Base-by-base conservation (phyloP, 2,888 invertebrate species). In the Eupithecia tripunctaria region DNA sequence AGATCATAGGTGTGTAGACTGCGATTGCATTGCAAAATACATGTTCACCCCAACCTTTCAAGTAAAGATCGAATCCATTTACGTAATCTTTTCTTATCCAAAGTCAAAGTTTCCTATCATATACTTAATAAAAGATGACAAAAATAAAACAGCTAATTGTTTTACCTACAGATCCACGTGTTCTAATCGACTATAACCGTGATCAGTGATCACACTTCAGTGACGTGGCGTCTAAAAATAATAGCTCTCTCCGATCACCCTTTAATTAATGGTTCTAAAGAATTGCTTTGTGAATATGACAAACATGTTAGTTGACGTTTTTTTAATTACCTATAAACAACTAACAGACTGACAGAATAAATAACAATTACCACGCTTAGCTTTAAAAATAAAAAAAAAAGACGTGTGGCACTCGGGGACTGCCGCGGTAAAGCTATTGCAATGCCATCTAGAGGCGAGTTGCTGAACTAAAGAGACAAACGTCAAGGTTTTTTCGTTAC, bases 201-300 rank as follows among this genome's bases (percentile, higher is more conserved):
- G 66, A 68, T 7, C 10, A 65, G 29, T n/a, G n/a, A 14, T 36
- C 68, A 59, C 69, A 68, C 69, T 56, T 56, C 41, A 41, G 38
- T 27, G 63, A 67, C 69, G 62, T 67, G 73, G 10, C 21, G 10
- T 56, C 69, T 73, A 73, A 70, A 70, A 70, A 73, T 73, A 67
- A 43, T 70, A 67, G 70, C 56, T 56, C 51, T 56, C 32, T 18
- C 43, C 47, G 1, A 74, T 68, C 60, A 60, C 29, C 64, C n/a
- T 27, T 21, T 68, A 68, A 71, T 62, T 68, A 68, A 71, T 71
- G 71, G 27, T 4, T 65, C 60, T 38, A 67, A 14, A 25, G 29
- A 73, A 73, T 66, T 32, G 38, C 32, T 66, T 47, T 15, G 67
- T 51, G 56, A 72, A 56, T 29, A 56, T 62, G 8, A 41, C 38